phyloP scores from a whole-genome alignment of 2,888 invertebrate species.

The Deroplatys truncata region DNA sequence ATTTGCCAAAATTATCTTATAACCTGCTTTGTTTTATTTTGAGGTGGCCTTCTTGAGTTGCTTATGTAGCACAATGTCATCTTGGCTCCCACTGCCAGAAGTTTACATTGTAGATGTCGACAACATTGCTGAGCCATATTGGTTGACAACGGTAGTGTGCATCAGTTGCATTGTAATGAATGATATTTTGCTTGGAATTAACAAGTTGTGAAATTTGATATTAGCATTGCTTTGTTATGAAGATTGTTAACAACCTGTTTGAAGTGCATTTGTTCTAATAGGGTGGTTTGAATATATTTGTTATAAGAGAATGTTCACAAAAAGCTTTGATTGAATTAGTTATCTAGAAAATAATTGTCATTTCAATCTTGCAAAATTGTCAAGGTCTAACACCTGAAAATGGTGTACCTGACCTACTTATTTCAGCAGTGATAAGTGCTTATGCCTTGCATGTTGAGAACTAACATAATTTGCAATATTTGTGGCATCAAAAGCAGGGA shows the following conservation, averaged over 20 bases:
- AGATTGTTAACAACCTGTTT: background rate
- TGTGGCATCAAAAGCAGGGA: no score
- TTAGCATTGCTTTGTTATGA: background rate
- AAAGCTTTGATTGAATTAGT: no score
- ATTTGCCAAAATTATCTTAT: background rate
- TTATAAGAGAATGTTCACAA: no score
- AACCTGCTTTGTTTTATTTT: background rate
- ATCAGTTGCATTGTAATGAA: background rate
- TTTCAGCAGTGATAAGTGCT: no score
- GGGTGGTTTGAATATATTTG: no score
- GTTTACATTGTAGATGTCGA: constrained; percentile 39
- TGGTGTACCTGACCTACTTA: no score
- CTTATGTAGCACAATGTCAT: background rate
- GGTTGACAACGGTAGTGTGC: constrained; percentile 38
- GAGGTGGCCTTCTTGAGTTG: background rate
- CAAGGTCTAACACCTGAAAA: no score
- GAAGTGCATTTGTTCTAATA: no score
- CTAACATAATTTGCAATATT: no score
- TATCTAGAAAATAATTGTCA: no score
- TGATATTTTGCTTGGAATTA: background rate
- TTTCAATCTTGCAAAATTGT: no score
- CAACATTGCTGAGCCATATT: constrained; percentile 40
- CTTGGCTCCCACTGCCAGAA: constrained; percentile 34
- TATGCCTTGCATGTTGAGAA: no score
- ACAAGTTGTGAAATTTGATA: background rate